phyloP scores from a whole-genome alignment of 2,113 vertebrate species.

The Synodontis membranacea region DNA sequence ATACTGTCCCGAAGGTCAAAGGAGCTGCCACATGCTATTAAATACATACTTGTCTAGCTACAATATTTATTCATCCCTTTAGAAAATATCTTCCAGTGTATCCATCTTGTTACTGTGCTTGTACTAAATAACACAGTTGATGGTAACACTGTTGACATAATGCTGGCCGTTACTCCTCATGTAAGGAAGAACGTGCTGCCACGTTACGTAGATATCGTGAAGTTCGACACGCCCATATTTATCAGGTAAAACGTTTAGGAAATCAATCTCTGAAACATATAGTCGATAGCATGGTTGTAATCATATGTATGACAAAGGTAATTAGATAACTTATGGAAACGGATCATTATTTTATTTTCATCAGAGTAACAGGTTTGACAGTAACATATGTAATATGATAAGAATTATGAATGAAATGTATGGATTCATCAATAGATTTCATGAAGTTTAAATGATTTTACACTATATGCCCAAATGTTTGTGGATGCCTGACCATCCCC shows the following conservation, averaged over 20 bases:
- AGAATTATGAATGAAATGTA: neutral
- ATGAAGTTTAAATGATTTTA: neutral
- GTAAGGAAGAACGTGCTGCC: too few species aligned
- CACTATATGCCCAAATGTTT: neutral
- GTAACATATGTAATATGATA: neutral
- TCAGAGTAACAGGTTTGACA: neutral
- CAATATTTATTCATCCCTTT: neutral
- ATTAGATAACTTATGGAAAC: neutral
- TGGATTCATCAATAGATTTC: neutral
- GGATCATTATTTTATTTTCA: neutral
- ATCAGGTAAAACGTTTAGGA: too few species aligned
- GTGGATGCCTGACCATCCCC: neutral
- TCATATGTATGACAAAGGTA: neutral
- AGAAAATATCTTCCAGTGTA: neutral
- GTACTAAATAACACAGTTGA: neutral
- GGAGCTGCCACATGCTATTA: neutral
- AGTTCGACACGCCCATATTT: too few species aligned
- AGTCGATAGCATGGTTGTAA: too few species aligned
- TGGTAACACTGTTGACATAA: neutral
- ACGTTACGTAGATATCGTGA: too few species aligned
- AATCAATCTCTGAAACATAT: neutral
- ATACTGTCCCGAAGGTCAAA: neutral
- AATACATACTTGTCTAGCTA: neutral
- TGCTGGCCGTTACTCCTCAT: too few species aligned
- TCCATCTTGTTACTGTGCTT: neutral